These are phyloP conservation scores for Apamea sordens DNA, from an alignment of 2,888 invertebrate genomes.

Conservation along the genomic window DNA sequence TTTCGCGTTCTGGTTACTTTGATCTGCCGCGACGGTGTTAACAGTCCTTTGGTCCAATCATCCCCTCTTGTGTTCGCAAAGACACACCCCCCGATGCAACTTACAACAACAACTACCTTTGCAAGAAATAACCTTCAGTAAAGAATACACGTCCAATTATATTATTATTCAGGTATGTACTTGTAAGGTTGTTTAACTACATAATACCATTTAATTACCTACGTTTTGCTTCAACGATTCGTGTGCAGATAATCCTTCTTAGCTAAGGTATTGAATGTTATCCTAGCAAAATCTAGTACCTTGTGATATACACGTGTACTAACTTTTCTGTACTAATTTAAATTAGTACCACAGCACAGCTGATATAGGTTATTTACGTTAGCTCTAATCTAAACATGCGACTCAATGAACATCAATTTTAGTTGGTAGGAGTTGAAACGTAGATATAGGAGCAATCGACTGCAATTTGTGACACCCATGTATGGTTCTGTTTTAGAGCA, in stretches of 20 bases:
- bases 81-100: constrained; percentile 4
- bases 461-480: constrained; percentile 57
- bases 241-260: constrained; percentile 55
- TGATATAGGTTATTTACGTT: background rate
- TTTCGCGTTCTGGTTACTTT: constrained; percentile 4
- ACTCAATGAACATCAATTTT: constrained; percentile 22
- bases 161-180: constrained; percentile 59
- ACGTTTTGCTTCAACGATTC: constrained; percentile 61
- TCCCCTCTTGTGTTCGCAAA: background rate
- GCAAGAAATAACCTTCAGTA: constrained; percentile 34
- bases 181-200: constrained; percentile 59
- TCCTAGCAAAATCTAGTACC: constrained; percentile 33
- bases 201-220: constrained; percentile 66
- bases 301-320: constrained; percentile 1
- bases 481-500: constrained; percentile 54
- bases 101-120: background rate
- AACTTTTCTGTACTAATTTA: background rate
- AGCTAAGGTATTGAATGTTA: constrained; percentile 34
- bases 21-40: background rate
- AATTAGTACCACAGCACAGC: background rate
- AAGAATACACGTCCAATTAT: constrained; percentile 58
- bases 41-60: background rate
- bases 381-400: background rate
- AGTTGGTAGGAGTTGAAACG: constrained; percentile 1
- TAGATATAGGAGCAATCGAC: constrained; percentile 27